These are phyloP conservation scores for Thalassarche chlororhynchos DNA, from an alignment of 2,113 vertebrate species.

Conservation along the genomic window DNA sequence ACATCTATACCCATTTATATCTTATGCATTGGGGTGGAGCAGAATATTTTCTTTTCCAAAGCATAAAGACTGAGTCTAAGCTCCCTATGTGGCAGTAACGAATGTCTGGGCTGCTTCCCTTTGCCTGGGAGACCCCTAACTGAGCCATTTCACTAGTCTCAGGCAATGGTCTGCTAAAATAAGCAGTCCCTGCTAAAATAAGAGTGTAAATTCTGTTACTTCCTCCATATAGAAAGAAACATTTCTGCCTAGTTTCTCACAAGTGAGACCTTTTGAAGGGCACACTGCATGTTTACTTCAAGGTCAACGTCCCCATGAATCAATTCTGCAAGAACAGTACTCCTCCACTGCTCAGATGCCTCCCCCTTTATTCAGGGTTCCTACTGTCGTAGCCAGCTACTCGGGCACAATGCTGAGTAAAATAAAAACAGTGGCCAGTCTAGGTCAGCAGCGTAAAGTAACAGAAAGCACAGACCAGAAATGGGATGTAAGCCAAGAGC, in stretches of 20 bases:
- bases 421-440: not conserved
- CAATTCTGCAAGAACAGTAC: not conserved
- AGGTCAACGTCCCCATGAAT: not conserved
- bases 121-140: not conserved
- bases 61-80: not conserved
- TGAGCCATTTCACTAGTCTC: not conserved
- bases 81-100: not conserved
- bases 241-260: conserved; percentile 61
- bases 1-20: not conserved
- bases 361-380: not conserved
- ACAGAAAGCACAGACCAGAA: conserved; percentile 32
- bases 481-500: not conserved
- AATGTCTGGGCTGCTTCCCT: not conserved
- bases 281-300: conserved; percentile 47
- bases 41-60: not conserved
- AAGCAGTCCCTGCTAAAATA: not conserved
- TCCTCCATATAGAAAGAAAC: conserved; percentile 49
- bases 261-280: conserved; percentile 65
- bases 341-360: not conserved
- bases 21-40: not conserved
- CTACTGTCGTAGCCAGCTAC: not conserved
- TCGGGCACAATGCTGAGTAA: not conserved
- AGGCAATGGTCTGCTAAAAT: not conserved
- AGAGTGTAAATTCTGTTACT: not conserved
- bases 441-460: not conserved